Base-by-base conservation (phyloP, 2,797 vertebrate species). In the Tragelaphus oryx region DNA sequence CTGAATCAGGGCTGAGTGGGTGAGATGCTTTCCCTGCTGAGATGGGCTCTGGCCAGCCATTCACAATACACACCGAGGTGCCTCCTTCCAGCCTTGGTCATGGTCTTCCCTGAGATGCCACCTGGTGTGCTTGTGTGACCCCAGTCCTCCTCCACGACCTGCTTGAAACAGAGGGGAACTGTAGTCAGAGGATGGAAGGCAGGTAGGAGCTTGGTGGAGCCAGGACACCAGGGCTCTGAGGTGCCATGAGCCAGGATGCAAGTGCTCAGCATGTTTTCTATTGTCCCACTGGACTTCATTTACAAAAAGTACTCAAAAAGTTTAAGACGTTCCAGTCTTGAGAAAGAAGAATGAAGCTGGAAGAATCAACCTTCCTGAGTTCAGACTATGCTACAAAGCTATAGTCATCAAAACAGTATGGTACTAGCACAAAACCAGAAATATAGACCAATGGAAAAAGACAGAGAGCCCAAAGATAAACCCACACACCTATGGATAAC, bases 21-120 rank as follows among this genome's bases (percentile, higher is more conserved):
- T n/a, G 44, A 76, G 8, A n/a, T 0, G 5, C 2, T n/a, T 87
- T 37, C 20, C 22, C 28, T 81, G 30, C n/a, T n/a, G 9, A 92
- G n/a, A 74, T 6, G 7, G 13, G 28, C 14, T 1, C 46, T 6
- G n/a, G 16, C 52, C 28, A 74, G 50, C 9, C 2, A 26, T 8
- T 54, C 26, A 18, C 12, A 20, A 28, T 24, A 22, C 11, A 46
- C 0, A 4, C 13, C 20, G 9, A 1, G 20, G 57, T 33, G 8
- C 75, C 57, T 68, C 33, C 33, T 10, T 59, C 52, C 33, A 48
- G n/a, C 17, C 44, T 81, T 24, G 1, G 1, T 60, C 4, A 11
- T 22, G 52, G 52, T 37, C 50, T 57, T 7, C 30, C 24, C 55
- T 2, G 5, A 26, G 46, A 33, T 52, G 44, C 28, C 6, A 0